A percentile compares a stretch with the other conserved stretches of the same genome.
phyloP scores from a whole-genome alignment of 2,113 vertebrate species.

The Deroptyus accipitrinus region DNA sequence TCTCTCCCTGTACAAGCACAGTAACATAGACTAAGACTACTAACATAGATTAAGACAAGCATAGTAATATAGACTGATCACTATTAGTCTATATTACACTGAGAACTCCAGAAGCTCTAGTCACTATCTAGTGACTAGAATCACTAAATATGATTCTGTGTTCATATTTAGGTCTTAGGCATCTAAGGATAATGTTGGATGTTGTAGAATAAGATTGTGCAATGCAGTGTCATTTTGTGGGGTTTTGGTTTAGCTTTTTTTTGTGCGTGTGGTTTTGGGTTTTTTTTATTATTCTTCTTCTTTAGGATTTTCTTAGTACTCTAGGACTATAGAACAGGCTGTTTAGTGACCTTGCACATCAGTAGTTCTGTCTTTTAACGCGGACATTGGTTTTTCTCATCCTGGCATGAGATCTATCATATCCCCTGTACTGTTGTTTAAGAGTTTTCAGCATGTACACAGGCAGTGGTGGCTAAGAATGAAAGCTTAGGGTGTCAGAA shows the following conservation, averaged over 20 bases:
- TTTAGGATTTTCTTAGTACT: constrained; percentile 4
- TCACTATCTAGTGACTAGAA: not conserved
- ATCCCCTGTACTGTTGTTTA: not conserved
- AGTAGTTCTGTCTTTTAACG: constrained; percentile 43
- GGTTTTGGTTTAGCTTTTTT: not conserved
- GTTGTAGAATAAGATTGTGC: not conserved
- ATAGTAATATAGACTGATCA: not conserved
- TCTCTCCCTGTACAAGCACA: not conserved
- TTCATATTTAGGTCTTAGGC: not conserved
- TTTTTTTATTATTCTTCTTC: not conserved
- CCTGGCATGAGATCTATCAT: not conserved
- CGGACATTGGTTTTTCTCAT: constrained; percentile 9
- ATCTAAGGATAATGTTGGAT: not conserved
- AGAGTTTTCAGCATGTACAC: not conserved
- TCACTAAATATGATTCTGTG: not conserved
- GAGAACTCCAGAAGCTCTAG: not conserved
- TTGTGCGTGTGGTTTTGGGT: rapidly evolving
- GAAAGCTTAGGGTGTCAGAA: not conserved
- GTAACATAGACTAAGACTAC: not conserved
- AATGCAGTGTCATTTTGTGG: not conserved
- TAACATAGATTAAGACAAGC: not conserved
- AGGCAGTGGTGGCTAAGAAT: not conserved
- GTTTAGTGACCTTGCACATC: constrained; percentile 9
- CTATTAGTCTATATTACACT: not conserved
- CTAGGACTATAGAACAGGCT: not conserved